Base-by-base conservation (phyloP, 2,797 vertebrate species). In the Sebastiscus albofasciatus region DNA sequence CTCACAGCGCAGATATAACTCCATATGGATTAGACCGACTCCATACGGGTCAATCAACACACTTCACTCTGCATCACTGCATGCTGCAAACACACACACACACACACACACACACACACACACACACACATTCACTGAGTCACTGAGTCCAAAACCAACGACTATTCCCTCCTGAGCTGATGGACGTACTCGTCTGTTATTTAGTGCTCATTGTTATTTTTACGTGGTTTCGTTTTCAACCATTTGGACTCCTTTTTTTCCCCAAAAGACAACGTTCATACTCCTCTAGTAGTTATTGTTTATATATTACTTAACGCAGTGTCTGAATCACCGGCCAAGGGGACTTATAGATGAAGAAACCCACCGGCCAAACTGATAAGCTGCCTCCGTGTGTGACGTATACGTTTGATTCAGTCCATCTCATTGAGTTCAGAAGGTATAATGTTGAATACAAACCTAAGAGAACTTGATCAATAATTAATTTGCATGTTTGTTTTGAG, bases 31-130 rank as follows among this genome's bases (percentile, higher is more conserved):
- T 79, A 69, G 70, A 77, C 29, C 22, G 4, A 72, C 22, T 90
- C 81, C 72, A 79, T 22, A 54, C 36, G 80, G 90, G 82, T 89
- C 89, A 87, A 81, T 92, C 85, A 67, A 55, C 77, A 49, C 77
- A 56, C 86, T 87, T 80, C 87, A 84, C 33, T 71, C 69, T 74
- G 87, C 87, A 83, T 78, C 61, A 27, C 68, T 75, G 78, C 72
- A 2, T 39, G 4, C 72, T 24, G 58, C 81, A 66, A 7, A 58
- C 76, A 70, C 69, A 79, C 75, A 74, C 49, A 81, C 67, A 67
- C 24, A 54, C 29, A 39, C 46, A 49, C 33, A 78, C 27, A 55
- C n/a, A n/a, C 54, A 60, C 49, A 65, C 46, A 39, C 20, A 69
- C 52, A 75, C 29, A 69, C 49, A 75, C 27, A 31, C 4, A 22